These are phyloP conservation scores for Pteromalus puparum DNA, from an alignment of 1,140 invertebrate genomes.

Conservation along the genomic window DNA sequence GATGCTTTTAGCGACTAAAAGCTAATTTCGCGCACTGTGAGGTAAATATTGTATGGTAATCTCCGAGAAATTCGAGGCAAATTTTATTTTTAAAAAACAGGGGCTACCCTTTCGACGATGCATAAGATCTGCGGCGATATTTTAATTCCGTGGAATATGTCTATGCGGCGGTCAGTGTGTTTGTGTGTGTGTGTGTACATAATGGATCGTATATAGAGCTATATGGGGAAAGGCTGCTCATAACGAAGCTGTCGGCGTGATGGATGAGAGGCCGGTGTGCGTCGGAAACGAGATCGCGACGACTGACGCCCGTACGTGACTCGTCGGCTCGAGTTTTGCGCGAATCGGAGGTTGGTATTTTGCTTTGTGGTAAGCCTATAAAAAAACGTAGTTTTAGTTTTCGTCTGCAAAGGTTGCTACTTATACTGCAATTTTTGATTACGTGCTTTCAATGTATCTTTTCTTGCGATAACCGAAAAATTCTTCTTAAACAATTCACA, in stretches of 20 bases:
- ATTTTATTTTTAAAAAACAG: too few species aligned
- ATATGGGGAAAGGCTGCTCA: constrained; percentile 61
- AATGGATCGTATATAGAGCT: constrained; percentile 54
- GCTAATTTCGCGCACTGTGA: background rate
- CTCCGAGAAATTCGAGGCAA: too few species aligned
- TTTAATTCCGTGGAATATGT: constrained; percentile 46
- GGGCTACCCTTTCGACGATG: too few species aligned
- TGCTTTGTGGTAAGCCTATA: too few species aligned
- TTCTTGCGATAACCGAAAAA: too few species aligned
- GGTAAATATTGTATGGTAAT: background rate
- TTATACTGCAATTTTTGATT: too few species aligned
- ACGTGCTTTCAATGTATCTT: too few species aligned
- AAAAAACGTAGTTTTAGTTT: too few species aligned
- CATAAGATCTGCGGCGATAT: constrained; percentile 47
- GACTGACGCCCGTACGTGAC: constrained; percentile 18
- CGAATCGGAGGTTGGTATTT: background rate
- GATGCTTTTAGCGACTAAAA: constrained; percentile 3
- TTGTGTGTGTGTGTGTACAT: constrained; percentile 18
- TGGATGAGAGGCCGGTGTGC: constrained; percentile 63
- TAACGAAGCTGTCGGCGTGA: constrained; percentile 73
- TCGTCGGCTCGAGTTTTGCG: background rate
- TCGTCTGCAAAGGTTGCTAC: too few species aligned
- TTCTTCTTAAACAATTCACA: too few species aligned
- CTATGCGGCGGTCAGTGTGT: background rate
- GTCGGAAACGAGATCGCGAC: constrained; percentile 16